Base-by-base conservation (phyloP, 2,888 invertebrate genomes). In the Andricus quercusramuli region DNA sequence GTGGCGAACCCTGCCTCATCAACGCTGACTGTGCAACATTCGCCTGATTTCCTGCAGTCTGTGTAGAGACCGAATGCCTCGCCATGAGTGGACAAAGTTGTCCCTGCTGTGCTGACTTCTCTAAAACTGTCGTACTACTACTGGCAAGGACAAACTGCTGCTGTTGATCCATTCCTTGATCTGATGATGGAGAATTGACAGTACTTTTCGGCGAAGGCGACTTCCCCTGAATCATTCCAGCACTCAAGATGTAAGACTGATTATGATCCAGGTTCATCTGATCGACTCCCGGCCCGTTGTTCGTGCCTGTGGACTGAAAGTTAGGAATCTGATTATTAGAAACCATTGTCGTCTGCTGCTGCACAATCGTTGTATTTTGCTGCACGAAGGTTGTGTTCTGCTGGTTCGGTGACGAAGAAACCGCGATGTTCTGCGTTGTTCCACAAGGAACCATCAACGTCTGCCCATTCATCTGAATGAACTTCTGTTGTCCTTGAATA, bases 301-400 rank as follows among this genome's bases (percentile, higher is more conserved):
- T 85, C 9, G 89, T 85, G 20, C 84, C 84, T 77, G 87, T 70
- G 66, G 83, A 79, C 84, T 91, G 93, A 89, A 93, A 93, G 83
- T 93, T 91, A 66, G 94, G 94, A 78, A 93, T 93, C 83, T 93
- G 95, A 87, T 96, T 95, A 88, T 96, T 96, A 0, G 96, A 95
- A 5, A 96, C 95, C 93, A 96, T 95, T 0, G 96, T 96, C 0
- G 96, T 96, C 90, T 96, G 96, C 87, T 96, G 96, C 88, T 96
- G 96, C 3, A 97, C 96, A 87, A 97, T 97, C 1, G 97, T 97
- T 0, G 97, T 97, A 90, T 97, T 97, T 87, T 97, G 97, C 86
- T 97, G 97, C 2, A 97, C 96, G 88, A 95, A 97, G 0, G 97
- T 97, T 0, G 95, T 95, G 86, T 95, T 93, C 79, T 94, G 95